These are phyloP conservation scores for Pseudomyrmex cubaensis DNA, from an alignment of 1,140 invertebrate species.

Conservation along the genomic window DNA sequence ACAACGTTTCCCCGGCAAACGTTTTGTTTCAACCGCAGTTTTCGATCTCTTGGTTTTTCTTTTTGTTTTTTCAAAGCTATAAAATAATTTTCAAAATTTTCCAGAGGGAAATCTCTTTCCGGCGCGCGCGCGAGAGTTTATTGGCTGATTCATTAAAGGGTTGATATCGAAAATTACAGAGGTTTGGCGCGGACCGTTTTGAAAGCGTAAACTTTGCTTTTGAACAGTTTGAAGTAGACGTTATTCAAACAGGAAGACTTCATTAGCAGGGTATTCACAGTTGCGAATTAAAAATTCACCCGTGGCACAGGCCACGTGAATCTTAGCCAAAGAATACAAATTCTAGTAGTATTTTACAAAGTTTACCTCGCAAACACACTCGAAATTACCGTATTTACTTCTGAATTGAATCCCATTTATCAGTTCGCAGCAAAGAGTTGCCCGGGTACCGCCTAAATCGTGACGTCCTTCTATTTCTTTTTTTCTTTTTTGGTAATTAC, in stretches of 20 bases:
- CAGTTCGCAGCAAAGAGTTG: too few relatives aligned
- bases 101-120: neutral
- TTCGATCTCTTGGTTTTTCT: neutral
- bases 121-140: neutral
- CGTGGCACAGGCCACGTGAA: neutral
- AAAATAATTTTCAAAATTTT: neutral
- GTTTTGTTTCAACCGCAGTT: neutral
- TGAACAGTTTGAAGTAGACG: slow-evolving; percentile 29
- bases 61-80: neutral
- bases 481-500: too few relatives aligned
- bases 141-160: slow-evolving; percentile 23
- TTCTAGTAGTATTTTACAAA: slow-evolving; percentile 31
- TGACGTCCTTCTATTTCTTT: too few relatives aligned
- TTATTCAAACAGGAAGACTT: slow-evolving; percentile 55
- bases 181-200: slow-evolving; percentile 1
- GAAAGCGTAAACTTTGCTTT: slow-evolving; percentile 52
- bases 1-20: too few relatives aligned
- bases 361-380: neutral
- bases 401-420: too few relatives aligned
- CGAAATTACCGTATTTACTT: neutral
- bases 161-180: slow-evolving; percentile 49
- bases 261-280: slow-evolving; percentile 49
- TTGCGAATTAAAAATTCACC: slow-evolving; percentile 48
- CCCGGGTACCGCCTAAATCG: too few relatives aligned
- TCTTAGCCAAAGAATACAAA: slow-evolving; percentile 16